phyloP scores from a whole-genome alignment of 2,888 invertebrate genomes.

The Dicranocentrus wangi region DNA sequence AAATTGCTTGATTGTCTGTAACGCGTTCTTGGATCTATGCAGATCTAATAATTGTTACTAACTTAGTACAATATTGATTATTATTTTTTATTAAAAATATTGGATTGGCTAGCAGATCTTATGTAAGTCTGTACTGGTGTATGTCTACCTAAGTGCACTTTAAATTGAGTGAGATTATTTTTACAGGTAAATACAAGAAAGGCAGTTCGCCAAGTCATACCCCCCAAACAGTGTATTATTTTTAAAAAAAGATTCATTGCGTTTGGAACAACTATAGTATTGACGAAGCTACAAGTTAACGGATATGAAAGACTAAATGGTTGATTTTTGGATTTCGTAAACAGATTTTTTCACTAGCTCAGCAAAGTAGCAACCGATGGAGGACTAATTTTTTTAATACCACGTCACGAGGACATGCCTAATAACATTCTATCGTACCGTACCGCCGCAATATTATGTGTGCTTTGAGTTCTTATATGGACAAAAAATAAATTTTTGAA shows the following conservation, averaged over 20 bases:
- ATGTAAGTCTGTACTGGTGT: slow-evolving; percentile 38
- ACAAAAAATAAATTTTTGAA: background rate
- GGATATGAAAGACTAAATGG: slow-evolving; percentile 63
- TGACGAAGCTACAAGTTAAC: background rate
- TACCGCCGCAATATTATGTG: no score
- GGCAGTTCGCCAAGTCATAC: slow-evolving; percentile 19
- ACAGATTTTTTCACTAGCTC: slow-evolving; percentile 55
- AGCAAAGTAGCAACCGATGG: slow-evolving; percentile 60
- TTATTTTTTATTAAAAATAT: slow-evolving; percentile 55
- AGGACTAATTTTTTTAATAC: slow-evolving; percentile 32
- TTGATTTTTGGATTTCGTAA: slow-evolving; percentile 58
- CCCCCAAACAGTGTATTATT: background rate
- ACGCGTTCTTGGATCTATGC: slow-evolving; percentile 62
- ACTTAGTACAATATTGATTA: slow-evolving; percentile 12
- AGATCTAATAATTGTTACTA: slow-evolving; percentile 41
- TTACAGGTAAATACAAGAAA: slow-evolving; percentile 61
- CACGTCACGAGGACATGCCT: background rate
- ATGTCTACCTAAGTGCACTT: slow-evolving; percentile 14
- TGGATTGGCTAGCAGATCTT: slow-evolving; percentile 63
- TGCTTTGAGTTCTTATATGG: no score
- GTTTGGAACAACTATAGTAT: no score
- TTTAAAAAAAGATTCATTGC: background rate
- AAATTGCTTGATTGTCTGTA: slow-evolving; percentile 54
- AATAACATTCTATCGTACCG: no score
- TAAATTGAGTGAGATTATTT: slow-evolving; percentile 19